phyloP scores from a whole-genome alignment of 1,140 invertebrate species.

The Bombus sylvicola region DNA sequence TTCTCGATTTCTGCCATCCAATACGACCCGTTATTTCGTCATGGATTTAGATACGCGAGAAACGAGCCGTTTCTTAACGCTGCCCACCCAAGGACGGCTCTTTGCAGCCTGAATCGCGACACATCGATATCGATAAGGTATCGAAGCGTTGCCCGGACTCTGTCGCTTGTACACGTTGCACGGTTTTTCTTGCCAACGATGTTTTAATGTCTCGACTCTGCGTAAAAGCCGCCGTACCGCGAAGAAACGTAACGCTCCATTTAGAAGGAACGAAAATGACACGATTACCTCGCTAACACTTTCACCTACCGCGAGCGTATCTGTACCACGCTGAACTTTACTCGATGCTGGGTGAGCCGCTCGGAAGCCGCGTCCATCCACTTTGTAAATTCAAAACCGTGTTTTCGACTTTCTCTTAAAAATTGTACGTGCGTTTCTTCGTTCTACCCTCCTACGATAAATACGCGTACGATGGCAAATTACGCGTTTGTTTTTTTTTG shows the following conservation, averaged over 20 bases:
- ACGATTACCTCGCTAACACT: neutral
- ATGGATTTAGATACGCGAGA: constrained; percentile 27
- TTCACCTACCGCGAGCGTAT: neutral
- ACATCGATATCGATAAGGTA: neutral
- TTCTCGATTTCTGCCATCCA: constrained; percentile 23
- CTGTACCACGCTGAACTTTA: neutral
- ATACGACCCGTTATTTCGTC: constrained; percentile 34
- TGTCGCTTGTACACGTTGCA: fast-evolving
- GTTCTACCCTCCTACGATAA: no score
- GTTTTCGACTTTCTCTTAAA: neutral
- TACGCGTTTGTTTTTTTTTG: no score
- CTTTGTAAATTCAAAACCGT: neutral
- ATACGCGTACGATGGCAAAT: no score
- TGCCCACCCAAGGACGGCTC: neutral
- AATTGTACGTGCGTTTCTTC: neutral
- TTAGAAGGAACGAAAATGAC: neutral
- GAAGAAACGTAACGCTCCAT: neutral
- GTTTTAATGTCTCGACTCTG: neutral
- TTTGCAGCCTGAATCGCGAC: neutral
- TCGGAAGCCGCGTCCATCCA: no score
- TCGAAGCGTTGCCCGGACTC: neutral
- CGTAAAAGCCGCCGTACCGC: neutral
- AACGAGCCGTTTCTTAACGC: constrained; percentile 34
- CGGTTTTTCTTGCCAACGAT: neutral
- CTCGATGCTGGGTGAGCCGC: neutral